Conservation (phyloP, 2,113 vertebrate genomes). For the Micromys minutus region DNA sequence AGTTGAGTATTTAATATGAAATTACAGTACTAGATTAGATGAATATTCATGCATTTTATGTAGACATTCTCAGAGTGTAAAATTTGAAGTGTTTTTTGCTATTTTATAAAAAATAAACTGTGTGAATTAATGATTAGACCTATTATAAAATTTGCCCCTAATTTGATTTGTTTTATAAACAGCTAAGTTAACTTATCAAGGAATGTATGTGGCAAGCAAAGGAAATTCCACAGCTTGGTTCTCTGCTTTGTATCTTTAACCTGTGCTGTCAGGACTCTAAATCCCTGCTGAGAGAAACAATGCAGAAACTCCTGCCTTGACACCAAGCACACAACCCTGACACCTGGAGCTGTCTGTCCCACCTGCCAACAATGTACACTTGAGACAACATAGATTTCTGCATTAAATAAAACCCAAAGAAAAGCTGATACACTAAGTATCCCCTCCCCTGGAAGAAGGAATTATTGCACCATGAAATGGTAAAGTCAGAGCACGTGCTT, state of each 20-base stretch:
- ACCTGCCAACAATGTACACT: slow-evolving; percentile 45
- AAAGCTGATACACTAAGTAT: not conserved
- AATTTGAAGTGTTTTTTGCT: not conserved
- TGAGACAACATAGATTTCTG: slow-evolving; percentile 47
- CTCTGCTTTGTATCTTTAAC: not conserved
- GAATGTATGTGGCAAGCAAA: not conserved
- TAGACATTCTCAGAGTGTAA: not conserved
- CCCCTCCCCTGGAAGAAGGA: not conserved
- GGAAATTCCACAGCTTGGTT: not conserved
- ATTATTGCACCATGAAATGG: not conserved
- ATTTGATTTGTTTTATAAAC: not conserved
- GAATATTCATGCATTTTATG: not conserved
- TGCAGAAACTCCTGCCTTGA: not conserved
- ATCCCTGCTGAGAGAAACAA: not conserved
- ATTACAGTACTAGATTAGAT: not conserved
- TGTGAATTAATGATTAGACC: not conserved
- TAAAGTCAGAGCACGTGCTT: not conserved
- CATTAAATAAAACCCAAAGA: not conserved
- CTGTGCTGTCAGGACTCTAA: not conserved
- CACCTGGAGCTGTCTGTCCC: not conserved
- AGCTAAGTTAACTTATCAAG: not conserved
- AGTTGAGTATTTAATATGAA: not conserved
- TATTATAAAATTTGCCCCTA: not conserved
- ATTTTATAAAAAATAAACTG: not conserved
- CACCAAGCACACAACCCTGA: not conserved